Conservation (phyloP, 2,797 vertebrate genomes). For the Danio kyathit region DNA sequence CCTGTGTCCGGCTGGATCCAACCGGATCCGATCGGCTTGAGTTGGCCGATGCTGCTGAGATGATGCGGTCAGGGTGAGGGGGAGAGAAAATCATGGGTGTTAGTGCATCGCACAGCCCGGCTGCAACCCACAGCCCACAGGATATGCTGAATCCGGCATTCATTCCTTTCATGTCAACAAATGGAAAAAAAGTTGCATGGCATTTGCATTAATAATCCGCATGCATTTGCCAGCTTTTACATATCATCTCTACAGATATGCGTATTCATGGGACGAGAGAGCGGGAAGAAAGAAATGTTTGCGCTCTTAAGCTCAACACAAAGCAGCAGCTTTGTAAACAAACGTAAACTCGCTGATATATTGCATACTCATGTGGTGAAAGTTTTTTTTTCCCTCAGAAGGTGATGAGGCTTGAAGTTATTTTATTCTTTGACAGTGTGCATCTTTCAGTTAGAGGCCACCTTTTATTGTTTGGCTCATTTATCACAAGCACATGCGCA, state of each 20-base stretch:
- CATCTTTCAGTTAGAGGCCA: slow-evolving; percentile 63
- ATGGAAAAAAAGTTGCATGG: slow-evolving; percentile 32
- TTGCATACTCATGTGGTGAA: slow-evolving; percentile 80
- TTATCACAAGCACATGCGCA: slow-evolving; percentile 50
- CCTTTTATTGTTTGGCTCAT: slow-evolving; percentile 66
- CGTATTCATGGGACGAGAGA: slow-evolving; percentile 66
- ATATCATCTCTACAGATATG: slow-evolving; percentile 62
- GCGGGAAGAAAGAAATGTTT: slow-evolving; percentile 73
- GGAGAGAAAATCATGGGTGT: slow-evolving; percentile 5
- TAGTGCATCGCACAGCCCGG: not conserved
- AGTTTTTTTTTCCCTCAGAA: slow-evolving; percentile 58
- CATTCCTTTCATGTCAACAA: slow-evolving; percentile 55
- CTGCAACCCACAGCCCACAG: slow-evolving; percentile 28
- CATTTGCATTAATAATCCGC: slow-evolving; percentile 58
- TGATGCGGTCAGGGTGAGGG: slow-evolving; percentile 13
- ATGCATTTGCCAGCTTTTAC: slow-evolving; percentile 62
- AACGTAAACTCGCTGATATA: slow-evolving; percentile 70
- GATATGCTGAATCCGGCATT: slow-evolving; percentile 36
- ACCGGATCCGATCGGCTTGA: slow-evolving; percentile 12
- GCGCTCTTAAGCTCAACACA: slow-evolving; percentile 81
- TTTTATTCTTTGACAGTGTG: slow-evolving; percentile 75
- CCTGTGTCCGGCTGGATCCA: slow-evolving; percentile 40
- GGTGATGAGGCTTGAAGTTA: slow-evolving; percentile 71
- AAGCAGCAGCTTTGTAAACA: slow-evolving; percentile 80
- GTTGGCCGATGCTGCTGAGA: slow-evolving; percentile 19